Percentiles rank a stretch among this genome's conserved stretches.
Conservation (phyloP, 2,797 vertebrate species). For the Merluccius polli region DNA sequence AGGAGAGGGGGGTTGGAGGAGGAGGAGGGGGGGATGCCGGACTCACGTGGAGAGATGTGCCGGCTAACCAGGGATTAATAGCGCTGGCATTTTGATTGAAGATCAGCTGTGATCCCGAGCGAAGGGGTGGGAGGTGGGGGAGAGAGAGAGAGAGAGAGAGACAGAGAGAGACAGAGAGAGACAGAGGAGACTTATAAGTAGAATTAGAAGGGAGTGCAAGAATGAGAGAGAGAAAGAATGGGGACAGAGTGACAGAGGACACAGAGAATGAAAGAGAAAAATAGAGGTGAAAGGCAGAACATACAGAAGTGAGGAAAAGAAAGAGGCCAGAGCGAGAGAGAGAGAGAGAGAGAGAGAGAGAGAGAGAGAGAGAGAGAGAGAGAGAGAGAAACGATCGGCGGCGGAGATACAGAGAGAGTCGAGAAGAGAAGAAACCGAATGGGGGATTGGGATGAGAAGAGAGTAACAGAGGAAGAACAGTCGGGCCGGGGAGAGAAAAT, state of each 20-base stretch:
- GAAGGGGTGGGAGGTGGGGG: slow-evolving; percentile 27
- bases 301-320: slow-evolving; percentile 3
- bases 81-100: slow-evolving; percentile 64
- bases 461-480: slow-evolving; percentile 17
- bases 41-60: slow-evolving; percentile 63
- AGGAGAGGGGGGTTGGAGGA: slow-evolving; percentile 6
- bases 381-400: slow-evolving; percentile 36
- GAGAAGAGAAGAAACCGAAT: slow-evolving; percentile 41
- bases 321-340: not conserved
- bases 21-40: slow-evolving; percentile 17
- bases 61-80: slow-evolving; percentile 69
- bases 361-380: slow-evolving; percentile 31
- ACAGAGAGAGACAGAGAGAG: not conserved
- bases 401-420: slow-evolving; percentile 4
- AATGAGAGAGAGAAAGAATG: slow-evolving; percentile 41
- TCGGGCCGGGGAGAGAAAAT: slow-evolving; percentile 21
- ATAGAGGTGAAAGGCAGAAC: slow-evolving; percentile 33
- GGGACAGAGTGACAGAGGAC: slow-evolving; percentile 32
- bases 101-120: slow-evolving; percentile 61
- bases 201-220: slow-evolving; percentile 1
- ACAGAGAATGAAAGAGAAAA: not conserved
- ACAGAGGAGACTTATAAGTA: not conserved
- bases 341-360: slow-evolving; percentile 20
- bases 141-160: not conserved
- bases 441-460: slow-evolving; percentile 6